phyloP scores from a whole-genome alignment of 2,113 vertebrate genomes.

The Macroglossus sobrinus region DNA sequence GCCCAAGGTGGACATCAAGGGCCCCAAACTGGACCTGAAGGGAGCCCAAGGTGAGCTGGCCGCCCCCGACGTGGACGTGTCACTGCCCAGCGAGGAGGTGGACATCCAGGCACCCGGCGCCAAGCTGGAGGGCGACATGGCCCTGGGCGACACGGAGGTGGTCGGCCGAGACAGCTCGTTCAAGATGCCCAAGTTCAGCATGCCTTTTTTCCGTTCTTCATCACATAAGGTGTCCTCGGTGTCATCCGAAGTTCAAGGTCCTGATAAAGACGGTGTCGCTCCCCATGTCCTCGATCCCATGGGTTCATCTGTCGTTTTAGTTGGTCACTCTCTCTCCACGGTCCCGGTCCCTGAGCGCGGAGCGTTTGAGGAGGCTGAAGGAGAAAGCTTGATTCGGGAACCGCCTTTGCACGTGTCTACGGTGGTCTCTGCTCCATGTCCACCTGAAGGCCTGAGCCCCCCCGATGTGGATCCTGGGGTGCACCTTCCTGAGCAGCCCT shows the following conservation, averaged over 20 bases:
- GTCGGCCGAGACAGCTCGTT: neutral
- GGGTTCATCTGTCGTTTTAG: fast-evolving
- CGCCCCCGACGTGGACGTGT: fast-evolving
- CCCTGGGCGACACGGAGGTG: slow-evolving; percentile 18
- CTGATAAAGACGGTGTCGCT: too few relatives aligned
- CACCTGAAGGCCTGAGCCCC: fast-evolving
- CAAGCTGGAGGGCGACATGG: fast-evolving
- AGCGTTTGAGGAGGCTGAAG: neutral
- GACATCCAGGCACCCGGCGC: neutral
- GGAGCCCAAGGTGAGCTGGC: fast-evolving
- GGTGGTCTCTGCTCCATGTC: slow-evolving; percentile 53
- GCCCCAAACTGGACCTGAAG: too few relatives aligned
- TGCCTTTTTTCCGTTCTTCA: fast-evolving
- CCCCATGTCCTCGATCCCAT: fast-evolving
- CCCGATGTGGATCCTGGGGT: fast-evolving
- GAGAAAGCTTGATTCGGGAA: slow-evolving; percentile 37
- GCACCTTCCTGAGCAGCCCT: fast-evolving
- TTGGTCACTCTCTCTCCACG: fast-evolving
- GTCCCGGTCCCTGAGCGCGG: fast-evolving
- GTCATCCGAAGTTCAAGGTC: neutral
- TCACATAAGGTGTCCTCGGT: neutral
- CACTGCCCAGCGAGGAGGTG: neutral
- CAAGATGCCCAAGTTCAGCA: slow-evolving; percentile 77
- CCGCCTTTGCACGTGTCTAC: slow-evolving; percentile 46
- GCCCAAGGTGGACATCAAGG: too few relatives aligned